phyloP scores from a whole-genome alignment of 2,797 vertebrate genomes.

The Mus minutoides region DNA sequence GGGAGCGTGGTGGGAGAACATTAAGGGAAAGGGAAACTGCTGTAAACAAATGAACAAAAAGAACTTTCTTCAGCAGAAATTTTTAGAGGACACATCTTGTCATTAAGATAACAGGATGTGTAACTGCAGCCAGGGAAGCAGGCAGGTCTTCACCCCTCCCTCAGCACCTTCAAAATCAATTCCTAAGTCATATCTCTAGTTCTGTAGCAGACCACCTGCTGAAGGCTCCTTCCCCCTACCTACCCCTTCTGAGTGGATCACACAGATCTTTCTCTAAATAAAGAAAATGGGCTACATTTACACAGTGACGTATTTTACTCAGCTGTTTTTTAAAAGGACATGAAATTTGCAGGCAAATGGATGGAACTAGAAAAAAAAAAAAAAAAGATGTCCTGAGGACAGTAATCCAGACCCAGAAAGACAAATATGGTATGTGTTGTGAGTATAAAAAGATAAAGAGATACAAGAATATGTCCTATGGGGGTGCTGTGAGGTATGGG shows the following conservation, averaged over 20 bases:
- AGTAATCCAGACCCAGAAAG: neutral
- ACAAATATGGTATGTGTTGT: neutral
- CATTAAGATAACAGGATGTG: neutral
- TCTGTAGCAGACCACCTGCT: neutral
- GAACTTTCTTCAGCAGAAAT: neutral
- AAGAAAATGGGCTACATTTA: neutral
- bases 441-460: too few relatives aligned
- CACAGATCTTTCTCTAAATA: neutral
- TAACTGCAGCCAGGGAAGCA: neutral
- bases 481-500: too few relatives aligned
- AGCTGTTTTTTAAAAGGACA: neutral
- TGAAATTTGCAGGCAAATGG: neutral
- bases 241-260: neutral
- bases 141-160: neutral
- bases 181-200: neutral
- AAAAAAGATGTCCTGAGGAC: neutral
- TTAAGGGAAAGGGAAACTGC: neutral
- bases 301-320: neutral
- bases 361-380: neutral
- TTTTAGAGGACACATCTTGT: neutral
- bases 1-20: neutral
- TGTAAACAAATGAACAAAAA: neutral
- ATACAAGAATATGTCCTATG: too few relatives aligned
- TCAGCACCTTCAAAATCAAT: neutral
- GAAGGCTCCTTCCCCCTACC: neutral